These are phyloP conservation scores for Prunella strophiata DNA, from an alignment of 2,797 vertebrate species.

Conservation along the genomic window DNA sequence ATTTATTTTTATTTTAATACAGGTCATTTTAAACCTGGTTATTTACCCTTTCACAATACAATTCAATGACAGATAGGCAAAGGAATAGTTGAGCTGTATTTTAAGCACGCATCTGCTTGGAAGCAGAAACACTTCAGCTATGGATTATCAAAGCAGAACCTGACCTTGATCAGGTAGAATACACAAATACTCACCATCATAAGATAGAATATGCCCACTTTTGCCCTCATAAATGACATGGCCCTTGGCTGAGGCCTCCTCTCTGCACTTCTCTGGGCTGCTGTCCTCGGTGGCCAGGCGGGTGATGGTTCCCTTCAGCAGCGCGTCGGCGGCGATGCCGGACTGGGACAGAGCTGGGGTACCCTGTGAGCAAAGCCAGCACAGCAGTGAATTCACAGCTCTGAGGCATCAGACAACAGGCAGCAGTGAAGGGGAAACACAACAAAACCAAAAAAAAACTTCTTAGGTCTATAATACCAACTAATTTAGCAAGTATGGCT, in stretches of 20 bases:
- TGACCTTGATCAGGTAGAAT: neutral
- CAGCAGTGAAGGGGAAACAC: neutral
- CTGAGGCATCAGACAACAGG: rapidly evolving
- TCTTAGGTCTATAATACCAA: neutral
- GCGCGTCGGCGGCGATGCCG: constrained; percentile 88
- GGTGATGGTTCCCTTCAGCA: constrained; percentile 90
- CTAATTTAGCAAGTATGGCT: neutral
- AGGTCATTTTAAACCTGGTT: neutral
- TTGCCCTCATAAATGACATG: constrained; percentile 98
- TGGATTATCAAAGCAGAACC: neutral
- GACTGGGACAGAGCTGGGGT: constrained; percentile 91
- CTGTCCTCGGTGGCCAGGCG: constrained; percentile 90
- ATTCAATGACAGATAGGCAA: neutral
- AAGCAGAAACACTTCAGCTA: neutral
- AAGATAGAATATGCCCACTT: constrained; percentile 94
- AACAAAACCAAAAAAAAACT: rapidly evolving
- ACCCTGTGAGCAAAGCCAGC: constrained; percentile 79
- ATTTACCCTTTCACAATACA: neutral
- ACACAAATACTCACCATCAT: constrained; percentile 81
- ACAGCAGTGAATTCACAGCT: neutral
- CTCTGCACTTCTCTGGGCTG: constrained; percentile 88
- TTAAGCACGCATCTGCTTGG: neutral
- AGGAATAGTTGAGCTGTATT: neutral
- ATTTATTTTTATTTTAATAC: neutral
- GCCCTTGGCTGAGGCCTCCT: constrained; percentile 89